These are phyloP conservation scores for Passer domesticus DNA, from an alignment of 2,113 vertebrate genomes.

Conservation along the genomic window DNA sequence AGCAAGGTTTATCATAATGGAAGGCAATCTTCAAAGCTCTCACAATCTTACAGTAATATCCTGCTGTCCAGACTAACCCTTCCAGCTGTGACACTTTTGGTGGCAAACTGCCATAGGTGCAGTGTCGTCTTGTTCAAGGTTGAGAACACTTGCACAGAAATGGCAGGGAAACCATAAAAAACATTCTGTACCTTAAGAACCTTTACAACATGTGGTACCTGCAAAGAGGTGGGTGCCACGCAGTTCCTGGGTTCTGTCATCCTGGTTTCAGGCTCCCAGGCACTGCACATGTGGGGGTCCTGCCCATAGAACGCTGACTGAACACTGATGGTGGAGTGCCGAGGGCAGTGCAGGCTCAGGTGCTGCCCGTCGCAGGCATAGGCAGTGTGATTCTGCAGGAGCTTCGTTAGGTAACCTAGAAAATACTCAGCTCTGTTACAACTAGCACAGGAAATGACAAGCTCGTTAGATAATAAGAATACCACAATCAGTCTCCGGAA, in stretches of 20 bases:
- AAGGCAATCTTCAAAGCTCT: neutral
- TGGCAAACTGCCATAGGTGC: neutral
- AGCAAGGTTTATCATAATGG: neutral
- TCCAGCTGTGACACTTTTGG: neutral
- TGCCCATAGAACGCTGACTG: slow-evolving; percentile 91
- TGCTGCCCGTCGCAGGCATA: slow-evolving; percentile 88
- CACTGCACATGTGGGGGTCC: slow-evolving; percentile 68
- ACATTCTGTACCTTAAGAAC: neutral
- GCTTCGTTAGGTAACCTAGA: slow-evolving; percentile 91
- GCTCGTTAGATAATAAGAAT: slow-evolving; percentile 1
- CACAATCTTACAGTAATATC: neutral
- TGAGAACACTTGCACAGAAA: neutral
- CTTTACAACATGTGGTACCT: slow-evolving; percentile 75
- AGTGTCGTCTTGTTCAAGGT: neutral
- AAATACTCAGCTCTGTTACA: slow-evolving; percentile 71
- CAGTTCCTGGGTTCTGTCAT: slow-evolving; percentile 78
- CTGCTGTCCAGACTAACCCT: neutral
- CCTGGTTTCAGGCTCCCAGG: slow-evolving; percentile 46
- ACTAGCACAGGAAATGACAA: slow-evolving; percentile 44
- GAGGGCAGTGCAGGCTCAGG: slow-evolving; percentile 87
- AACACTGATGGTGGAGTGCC: slow-evolving; percentile 91
- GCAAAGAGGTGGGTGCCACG: slow-evolving; percentile 85
- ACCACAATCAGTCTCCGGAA: neutral
- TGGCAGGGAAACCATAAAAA: accelerated
- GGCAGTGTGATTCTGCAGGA: slow-evolving; percentile 90